phyloP scores from a whole-genome alignment of 2,888 invertebrate genomes.

The Eudasyphora cyanicolor region DNA sequence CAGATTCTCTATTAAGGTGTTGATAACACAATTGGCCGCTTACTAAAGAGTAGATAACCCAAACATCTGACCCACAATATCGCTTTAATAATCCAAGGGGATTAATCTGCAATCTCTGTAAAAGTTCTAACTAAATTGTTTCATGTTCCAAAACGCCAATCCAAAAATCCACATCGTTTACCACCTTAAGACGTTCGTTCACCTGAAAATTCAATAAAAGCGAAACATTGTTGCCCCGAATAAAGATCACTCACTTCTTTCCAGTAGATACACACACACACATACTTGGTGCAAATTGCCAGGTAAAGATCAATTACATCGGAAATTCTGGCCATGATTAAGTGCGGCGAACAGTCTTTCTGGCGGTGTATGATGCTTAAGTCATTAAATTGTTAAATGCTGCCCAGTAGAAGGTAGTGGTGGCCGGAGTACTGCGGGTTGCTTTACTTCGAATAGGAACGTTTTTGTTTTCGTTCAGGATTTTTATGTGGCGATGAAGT shows the following conservation, averaged over 20 bases:
- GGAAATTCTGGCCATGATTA: slow-evolving; percentile 9
- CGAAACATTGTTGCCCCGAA: slow-evolving; percentile 1
- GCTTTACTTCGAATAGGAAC: slow-evolving; percentile 49
- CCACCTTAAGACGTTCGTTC: neutral
- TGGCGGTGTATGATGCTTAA: slow-evolving; percentile 36
- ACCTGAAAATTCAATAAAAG: neutral
- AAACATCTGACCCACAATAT: too few relatives aligned
- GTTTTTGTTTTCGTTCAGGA: slow-evolving; percentile 35
- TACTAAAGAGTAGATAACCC: too few relatives aligned
- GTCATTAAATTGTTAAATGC: slow-evolving; percentile 60
- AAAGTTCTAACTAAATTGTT: too few relatives aligned
- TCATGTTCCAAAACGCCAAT: too few relatives aligned
- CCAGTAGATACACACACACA: neutral
- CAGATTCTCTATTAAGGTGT: too few relatives aligned
- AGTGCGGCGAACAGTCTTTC: neutral
- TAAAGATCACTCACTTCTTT: neutral
- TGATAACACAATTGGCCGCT: too few relatives aligned
- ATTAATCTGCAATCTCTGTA: too few relatives aligned
- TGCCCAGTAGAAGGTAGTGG: slow-evolving; percentile 9
- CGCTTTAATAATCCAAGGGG: too few relatives aligned
- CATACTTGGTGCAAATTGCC: neutral
- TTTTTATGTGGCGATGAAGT: slow-evolving; percentile 11
- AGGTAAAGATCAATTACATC: slow-evolving; percentile 7
- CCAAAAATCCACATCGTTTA: too few relatives aligned
- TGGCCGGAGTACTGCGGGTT: neutral